Percentiles rank a stretch among this genome's conserved stretches.
Conservation (phyloP, 2,797 vertebrate genomes). For the Peromyscus aztecus region DNA sequence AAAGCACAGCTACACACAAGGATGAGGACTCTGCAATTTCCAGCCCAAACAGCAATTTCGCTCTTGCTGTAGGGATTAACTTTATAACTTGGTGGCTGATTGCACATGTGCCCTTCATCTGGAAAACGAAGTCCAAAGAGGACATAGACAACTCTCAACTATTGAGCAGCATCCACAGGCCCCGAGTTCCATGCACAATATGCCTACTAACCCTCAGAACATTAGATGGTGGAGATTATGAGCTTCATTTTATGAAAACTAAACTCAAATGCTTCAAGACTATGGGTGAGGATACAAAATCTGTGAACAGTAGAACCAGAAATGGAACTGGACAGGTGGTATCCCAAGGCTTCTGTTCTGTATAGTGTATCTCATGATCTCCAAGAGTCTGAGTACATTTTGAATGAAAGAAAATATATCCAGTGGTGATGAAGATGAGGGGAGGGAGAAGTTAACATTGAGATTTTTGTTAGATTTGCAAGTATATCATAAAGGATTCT, state of each 20-base stretch:
- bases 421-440: not conserved
- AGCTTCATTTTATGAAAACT: conserved; percentile 49
- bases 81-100: conserved; percentile 53
- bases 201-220: conserved; percentile 38
- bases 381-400: not conserved
- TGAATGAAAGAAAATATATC: not conserved
- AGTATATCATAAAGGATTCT: not conserved
- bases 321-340: not conserved
- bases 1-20: conserved; percentile 41
- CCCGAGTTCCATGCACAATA: not conserved
- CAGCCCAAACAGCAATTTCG: conserved; percentile 22
- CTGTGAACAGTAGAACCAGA: not conserved
- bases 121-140: conserved; percentile 45
- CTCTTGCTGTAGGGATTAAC: conserved; percentile 53
- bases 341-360: conserved; percentile 18
- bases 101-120: not conserved
- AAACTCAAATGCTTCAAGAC: conserved; percentile 36
- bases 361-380: not conserved
- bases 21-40: conserved; percentile 57
- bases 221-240: not conserved
- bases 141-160: not conserved
- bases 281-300: not conserved
- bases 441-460: not conserved
- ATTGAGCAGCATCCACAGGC: not conserved
- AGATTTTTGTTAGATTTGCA: conserved; percentile 20